Conservation (phyloP, 2,113 vertebrate genomes). For the Larimichthys crocea region DNA sequence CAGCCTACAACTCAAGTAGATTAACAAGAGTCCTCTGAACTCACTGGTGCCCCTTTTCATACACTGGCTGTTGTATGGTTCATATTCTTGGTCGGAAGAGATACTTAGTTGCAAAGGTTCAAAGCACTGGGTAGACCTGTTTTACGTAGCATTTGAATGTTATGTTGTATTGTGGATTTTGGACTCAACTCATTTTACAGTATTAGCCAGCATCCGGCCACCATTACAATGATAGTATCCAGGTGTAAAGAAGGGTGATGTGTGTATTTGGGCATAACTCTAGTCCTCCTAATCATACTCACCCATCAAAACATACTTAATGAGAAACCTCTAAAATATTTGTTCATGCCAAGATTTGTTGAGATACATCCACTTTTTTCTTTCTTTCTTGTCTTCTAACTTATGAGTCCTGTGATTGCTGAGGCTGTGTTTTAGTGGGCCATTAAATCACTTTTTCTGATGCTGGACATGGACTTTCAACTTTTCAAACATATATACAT, state of each 20-base stretch:
- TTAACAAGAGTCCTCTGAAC: conserved; percentile 6
- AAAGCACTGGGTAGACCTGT: not conserved
- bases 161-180: not conserved
- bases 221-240: not conserved
- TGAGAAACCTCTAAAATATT: conserved; percentile 1
- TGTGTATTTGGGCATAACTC: not conserved
- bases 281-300: conserved; percentile 4
- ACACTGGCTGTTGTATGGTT: not conserved
- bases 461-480: not conserved
- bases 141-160: not conserved
- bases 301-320: not conserved
- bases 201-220: not conserved
- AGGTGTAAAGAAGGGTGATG: not conserved
- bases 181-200: not conserved
- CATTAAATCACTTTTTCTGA: conserved; percentile 11
- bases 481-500: not conserved
- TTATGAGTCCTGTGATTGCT: conserved; percentile 1
- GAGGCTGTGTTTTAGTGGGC: not conserved
- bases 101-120: not conserved
- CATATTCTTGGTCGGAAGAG: not conserved
- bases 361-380: not conserved
- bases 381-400: not conserved
- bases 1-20: not conserved
- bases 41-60: not conserved
- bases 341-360: not conserved